Percentiles rank a stretch among this genome's conserved stretches.
Evolutionary conservation across 2,113 vertebrate genomes (phyloP).

Genomic region (Bujurquina vittata): DNA sequence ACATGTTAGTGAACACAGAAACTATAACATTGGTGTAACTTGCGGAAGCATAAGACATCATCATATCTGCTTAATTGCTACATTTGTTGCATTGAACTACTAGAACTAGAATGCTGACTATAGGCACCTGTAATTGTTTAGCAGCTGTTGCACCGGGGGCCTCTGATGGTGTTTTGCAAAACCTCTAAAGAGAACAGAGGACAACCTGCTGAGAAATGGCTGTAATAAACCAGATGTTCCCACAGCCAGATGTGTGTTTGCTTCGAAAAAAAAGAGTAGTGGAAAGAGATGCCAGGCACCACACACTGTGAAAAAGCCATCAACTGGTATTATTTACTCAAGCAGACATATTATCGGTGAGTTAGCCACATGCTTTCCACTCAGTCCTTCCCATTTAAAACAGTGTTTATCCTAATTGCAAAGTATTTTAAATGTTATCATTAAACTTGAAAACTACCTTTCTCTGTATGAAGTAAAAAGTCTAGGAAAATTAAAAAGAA

Average conservation of each 20-base stretch:
- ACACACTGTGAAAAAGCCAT: background rate
- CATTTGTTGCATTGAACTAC: background rate
- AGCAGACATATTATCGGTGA: background rate
- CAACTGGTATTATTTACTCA: background rate
- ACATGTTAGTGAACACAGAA: background rate
- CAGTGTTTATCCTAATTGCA: background rate
- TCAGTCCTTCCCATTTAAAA: background rate
- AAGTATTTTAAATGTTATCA: background rate
- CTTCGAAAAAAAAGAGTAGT: conserved; percentile 32
- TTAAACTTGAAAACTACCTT: background rate
- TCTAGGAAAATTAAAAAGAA: background rate
- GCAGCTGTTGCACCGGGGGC: background rate
- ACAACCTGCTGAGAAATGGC: conserved; percentile 17
- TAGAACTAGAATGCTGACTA: background rate
- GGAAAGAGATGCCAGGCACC: conserved; percentile 14
- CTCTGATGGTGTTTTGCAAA: conserved; percentile 26
- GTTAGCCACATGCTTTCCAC: background rate
- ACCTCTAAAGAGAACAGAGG: conserved; percentile 5
- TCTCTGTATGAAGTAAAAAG: background rate
- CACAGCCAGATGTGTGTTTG: conserved; percentile 15
- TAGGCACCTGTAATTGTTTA: conserved; percentile 38
- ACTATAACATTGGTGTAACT: background rate
- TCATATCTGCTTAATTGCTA: background rate
- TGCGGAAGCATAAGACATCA: background rate
- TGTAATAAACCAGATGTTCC: conserved; percentile 51